phyloP scores from a whole-genome alignment of 2,797 vertebrate genomes.

The Nannoperca australis region DNA sequence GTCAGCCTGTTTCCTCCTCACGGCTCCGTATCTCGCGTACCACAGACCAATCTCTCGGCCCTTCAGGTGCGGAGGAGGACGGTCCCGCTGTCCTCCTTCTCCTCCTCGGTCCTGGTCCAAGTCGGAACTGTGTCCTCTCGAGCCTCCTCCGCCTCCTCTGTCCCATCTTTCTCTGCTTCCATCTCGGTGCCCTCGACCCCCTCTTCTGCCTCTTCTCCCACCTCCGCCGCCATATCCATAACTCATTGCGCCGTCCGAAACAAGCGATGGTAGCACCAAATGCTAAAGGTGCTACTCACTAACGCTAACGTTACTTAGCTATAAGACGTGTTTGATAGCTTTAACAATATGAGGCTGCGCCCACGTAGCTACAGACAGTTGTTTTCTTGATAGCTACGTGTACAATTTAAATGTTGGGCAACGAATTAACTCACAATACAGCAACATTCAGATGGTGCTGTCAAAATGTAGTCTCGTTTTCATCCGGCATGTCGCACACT shows the following conservation, averaged over 20 bases:
- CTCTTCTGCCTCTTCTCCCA: slow-evolving; percentile 75
- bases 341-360: not conserved
- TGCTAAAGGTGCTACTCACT: not conserved
- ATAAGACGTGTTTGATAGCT: not conserved
- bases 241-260: slow-evolving; percentile 75
- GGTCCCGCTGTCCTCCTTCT: slow-evolving; percentile 82
- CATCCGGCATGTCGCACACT: slow-evolving; percentile 56
- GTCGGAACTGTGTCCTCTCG: slow-evolving; percentile 68
- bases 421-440: not conserved
- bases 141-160: slow-evolving; percentile 55
- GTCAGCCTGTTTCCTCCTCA: slow-evolving; percentile 88
- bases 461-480: not conserved
- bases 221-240: slow-evolving; percentile 75
- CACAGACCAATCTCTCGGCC: slow-evolving; percentile 96
- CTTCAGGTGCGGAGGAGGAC: slow-evolving; percentile 92
- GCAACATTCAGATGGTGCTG: not conserved
- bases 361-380: too few relatives aligned
- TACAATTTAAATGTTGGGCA: fast-evolving
- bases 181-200: slow-evolving; percentile 73
- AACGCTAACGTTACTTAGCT: slow-evolving; percentile 10
- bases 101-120: slow-evolving; percentile 72
- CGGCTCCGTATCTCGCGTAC: slow-evolving; percentile 93
- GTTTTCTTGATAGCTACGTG: not conserved
- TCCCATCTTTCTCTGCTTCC: slow-evolving; percentile 79
- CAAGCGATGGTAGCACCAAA: not conserved